phyloP scores from a whole-genome alignment of 2,888 invertebrate genomes.

The Rotaria socialis region DNA sequence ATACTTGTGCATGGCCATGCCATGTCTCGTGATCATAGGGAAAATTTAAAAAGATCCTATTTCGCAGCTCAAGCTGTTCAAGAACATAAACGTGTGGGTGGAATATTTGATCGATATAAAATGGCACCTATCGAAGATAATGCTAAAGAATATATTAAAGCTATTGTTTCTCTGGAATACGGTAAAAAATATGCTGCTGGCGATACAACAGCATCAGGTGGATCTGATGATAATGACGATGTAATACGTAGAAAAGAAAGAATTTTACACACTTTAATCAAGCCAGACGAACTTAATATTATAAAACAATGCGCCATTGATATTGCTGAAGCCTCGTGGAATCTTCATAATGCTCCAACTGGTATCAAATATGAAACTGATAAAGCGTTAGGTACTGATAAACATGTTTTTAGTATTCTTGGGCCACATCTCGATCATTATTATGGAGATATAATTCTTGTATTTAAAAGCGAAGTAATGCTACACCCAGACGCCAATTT shows the following conservation, averaged over 20 bases:
- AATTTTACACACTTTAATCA: neutral
- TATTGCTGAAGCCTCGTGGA: neutral
- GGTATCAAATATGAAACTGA: neutral
- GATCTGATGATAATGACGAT: neutral
- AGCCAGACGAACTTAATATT: neutral
- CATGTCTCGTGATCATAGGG: conserved; percentile 22
- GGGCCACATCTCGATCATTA: conserved; percentile 2
- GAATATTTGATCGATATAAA: neutral
- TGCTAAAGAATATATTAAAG: neutral
- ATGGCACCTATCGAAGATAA: neutral
- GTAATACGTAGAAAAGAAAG: neutral
- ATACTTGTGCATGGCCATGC: conserved; percentile 35
- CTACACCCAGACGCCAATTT: conserved; percentile 12
- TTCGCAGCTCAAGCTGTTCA: conserved; percentile 24
- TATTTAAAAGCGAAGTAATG: neutral
- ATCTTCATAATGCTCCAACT: neutral
- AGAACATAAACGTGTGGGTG: conserved; percentile 3
- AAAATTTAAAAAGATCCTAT: neutral
- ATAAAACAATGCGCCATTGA: neutral
- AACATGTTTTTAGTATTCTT: conserved; percentile 20
- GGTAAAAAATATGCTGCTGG: neutral
- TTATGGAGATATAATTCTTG: conserved; percentile 5
- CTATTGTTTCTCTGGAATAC: neutral
- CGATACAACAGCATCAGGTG: accelerated
- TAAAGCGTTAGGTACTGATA: neutral